phyloP scores from a whole-genome alignment of 2,888 invertebrate species.

The Scaptodrosophila latifasciaeformis region DNA sequence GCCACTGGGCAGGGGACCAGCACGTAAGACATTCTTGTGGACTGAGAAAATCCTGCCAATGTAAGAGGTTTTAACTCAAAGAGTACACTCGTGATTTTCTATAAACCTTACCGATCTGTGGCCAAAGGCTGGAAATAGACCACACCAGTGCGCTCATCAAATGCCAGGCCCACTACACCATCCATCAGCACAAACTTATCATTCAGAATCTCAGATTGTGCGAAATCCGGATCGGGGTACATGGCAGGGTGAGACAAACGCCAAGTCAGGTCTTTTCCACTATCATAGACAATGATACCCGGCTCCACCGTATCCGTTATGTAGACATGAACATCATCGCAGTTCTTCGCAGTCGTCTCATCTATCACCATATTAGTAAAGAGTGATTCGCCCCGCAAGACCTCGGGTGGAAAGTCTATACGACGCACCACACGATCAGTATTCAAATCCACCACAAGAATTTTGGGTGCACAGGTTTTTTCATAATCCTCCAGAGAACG shows the following conservation, averaged over 20 bases:
- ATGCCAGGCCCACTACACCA: conserved; percentile 81
- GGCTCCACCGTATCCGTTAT: conserved; percentile 89
- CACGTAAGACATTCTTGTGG: conserved; percentile 82
- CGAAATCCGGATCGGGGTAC: conserved; percentile 89
- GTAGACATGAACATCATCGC: conserved; percentile 87
- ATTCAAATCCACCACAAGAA: conserved; percentile 85
- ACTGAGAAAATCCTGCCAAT: conserved; percentile 83
- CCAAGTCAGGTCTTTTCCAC: conserved; percentile 85
- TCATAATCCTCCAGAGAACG: conserved; percentile 80
- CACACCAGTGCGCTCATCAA: conserved; percentile 77
- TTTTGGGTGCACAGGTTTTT: conserved; percentile 85
- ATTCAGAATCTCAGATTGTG: conserved; percentile 83
- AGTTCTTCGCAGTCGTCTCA: conserved; percentile 81
- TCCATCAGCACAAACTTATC: conserved; percentile 81
- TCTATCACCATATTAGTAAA: conserved; percentile 88
- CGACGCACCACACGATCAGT: conserved; percentile 78
- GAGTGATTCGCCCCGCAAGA: conserved; percentile 84
- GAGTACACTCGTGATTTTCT: background rate
- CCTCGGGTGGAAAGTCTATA: conserved; percentile 84
- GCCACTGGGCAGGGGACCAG: conserved; percentile 83
- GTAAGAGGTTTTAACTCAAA: too few relatives aligned
- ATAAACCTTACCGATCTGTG: conserved; percentile 77
- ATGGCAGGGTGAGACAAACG: conserved; percentile 86
- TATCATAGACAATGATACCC: conserved; percentile 80
- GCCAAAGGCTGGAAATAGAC: conserved; percentile 83